phyloP scores from a whole-genome alignment of 2,113 vertebrate genomes.

The Chauna torquata region DNA sequence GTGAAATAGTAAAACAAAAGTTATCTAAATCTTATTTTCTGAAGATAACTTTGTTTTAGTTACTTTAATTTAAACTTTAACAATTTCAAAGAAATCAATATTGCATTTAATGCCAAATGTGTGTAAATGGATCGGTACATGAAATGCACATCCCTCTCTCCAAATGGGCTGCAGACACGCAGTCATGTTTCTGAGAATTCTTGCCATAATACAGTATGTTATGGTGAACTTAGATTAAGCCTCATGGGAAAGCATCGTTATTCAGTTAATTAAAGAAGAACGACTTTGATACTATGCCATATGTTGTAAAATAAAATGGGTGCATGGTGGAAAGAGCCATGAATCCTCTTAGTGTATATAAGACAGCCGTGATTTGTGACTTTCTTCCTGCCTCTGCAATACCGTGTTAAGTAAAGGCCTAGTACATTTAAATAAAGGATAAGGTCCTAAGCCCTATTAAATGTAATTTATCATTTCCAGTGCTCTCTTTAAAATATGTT shows the following conservation, averaged over 20 bases:
- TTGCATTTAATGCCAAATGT: not conserved
- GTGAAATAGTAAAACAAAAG: not conserved
- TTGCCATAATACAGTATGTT: not conserved
- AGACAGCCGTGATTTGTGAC: constrained; percentile 11
- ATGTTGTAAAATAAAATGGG: constrained; percentile 18
- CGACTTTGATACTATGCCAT: not conserved
- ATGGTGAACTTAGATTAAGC: not conserved
- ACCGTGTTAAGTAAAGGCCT: not conserved
- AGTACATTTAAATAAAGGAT: not conserved
- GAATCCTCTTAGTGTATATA: not conserved
- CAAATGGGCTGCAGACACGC: not conserved
- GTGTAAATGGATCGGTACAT: not conserved
- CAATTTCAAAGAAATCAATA: not conserved
- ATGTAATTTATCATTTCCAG: not conserved
- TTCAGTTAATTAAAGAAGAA: constrained; percentile 30
- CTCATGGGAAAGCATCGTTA: not conserved
- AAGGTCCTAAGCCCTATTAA: too few relatives aligned
- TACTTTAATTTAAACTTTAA: not conserved
- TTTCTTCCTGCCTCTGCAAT: not conserved
- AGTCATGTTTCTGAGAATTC: not conserved
- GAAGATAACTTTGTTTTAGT: not conserved
- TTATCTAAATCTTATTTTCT: not conserved
- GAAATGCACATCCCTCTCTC: not conserved
- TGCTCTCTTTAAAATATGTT: not conserved
- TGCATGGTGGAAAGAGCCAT: not conserved